A percentile compares a stretch with the other conserved stretches of the same genome.
Conservation (phyloP, 2,113 vertebrate genomes). For the Apistogramma diplotaenia region DNA sequence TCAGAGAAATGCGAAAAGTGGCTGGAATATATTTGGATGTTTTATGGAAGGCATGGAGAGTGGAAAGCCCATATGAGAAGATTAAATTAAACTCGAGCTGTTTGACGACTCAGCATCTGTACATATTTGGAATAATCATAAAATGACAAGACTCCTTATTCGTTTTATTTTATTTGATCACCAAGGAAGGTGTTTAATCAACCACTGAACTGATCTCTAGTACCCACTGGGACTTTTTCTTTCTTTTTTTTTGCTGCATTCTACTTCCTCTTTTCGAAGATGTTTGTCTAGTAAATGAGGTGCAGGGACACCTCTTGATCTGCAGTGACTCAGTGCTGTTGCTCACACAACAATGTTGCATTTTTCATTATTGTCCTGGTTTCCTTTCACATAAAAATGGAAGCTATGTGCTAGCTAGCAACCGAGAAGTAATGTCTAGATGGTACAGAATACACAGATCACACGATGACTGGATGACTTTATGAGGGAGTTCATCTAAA, state of each 20-base stretch:
- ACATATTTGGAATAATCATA: neutral
- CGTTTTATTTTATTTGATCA: neutral
- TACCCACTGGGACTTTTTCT: constrained; percentile 13
- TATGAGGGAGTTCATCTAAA: constrained; percentile 3
- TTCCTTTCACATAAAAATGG: constrained; percentile 10
- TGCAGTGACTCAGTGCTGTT: constrained; percentile 35
- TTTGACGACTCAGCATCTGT: constrained; percentile 12
- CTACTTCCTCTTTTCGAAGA: constrained; percentile 53
- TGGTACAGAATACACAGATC: neutral
- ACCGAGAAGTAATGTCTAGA: neutral
- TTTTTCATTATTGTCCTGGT: constrained; percentile 33
- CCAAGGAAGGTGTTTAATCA: constrained; percentile 1
- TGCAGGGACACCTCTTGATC: constrained; percentile 65
- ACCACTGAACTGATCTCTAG: constrained; percentile 24
- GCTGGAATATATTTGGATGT: constrained; percentile 2
- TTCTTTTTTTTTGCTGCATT: constrained; percentile 31
- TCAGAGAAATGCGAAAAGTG: neutral
- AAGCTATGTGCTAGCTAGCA: neutral
- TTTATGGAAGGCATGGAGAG: neutral
- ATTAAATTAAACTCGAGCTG: neutral
- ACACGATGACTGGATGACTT: neutral
- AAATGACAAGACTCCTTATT: constrained; percentile 5
- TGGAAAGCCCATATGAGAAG: neutral
- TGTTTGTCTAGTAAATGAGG: constrained; percentile 48
- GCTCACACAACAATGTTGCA: constrained; percentile 24